Conservation (phyloP, 2,113 vertebrate genomes). For the Toxotes jaculatrix region DNA sequence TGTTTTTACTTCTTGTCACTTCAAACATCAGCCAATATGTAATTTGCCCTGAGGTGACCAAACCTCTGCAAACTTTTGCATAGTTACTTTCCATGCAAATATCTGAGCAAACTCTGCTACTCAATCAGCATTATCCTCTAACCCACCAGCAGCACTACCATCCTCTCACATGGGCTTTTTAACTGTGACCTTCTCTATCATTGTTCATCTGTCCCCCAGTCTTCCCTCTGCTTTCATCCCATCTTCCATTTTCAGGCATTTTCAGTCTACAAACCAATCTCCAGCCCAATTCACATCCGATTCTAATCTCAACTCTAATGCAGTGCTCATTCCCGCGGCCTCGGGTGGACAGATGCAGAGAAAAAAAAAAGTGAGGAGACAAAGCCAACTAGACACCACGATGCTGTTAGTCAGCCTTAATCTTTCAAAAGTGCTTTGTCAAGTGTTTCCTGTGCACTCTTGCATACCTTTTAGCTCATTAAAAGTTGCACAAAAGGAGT, state of each 20-base stretch:
- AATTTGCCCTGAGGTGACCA: neutral
- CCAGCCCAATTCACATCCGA: slow-evolving; percentile 77
- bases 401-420: slow-evolving; percentile 70
- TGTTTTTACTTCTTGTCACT: neutral
- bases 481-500: slow-evolving; percentile 68
- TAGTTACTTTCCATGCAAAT: slow-evolving; percentile 57
- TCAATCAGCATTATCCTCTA: slow-evolving; percentile 43
- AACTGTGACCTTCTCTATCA: slow-evolving; percentile 72
- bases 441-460: slow-evolving; percentile 68
- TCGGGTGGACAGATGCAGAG: slow-evolving; percentile 51
- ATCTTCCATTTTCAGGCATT: slow-evolving; percentile 72
- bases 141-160: neutral
- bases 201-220: slow-evolving; percentile 66
- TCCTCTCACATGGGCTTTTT: slow-evolving; percentile 45
- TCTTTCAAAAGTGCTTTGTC: slow-evolving; percentile 78
- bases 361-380: slow-evolving; percentile 47
- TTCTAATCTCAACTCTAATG: slow-evolving; percentile 78
- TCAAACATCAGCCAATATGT: neutral
- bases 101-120: slow-evolving; percentile 25
- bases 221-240: slow-evolving; percentile 59
- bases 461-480: slow-evolving; percentile 76
- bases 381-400: slow-evolving; percentile 54
- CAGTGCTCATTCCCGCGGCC: slow-evolving; percentile 66
- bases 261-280: slow-evolving; percentile 79
- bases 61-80: neutral